These are phyloP conservation scores for Anser brachyrhynchus DNA, from an alignment of 2,113 vertebrate genomes.

Conservation along the genomic window DNA sequence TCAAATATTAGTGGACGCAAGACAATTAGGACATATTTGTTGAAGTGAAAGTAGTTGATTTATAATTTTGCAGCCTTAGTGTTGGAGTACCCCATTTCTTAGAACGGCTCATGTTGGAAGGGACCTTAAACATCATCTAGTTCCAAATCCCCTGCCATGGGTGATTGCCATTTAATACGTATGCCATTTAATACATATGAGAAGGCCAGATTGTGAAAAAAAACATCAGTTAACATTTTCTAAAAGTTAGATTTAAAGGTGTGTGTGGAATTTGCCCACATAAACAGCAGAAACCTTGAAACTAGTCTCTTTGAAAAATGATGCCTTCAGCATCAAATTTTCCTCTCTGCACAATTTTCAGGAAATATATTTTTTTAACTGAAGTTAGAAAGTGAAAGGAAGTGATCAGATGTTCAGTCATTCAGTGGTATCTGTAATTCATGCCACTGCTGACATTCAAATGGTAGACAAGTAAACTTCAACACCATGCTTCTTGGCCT, in stretches of 20 bases:
- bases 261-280: neutral
- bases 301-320: neutral
- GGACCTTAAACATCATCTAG: no score
- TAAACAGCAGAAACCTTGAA: neutral
- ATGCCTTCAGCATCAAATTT: neutral
- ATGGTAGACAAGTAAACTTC: neutral
- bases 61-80: neutral
- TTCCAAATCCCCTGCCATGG: no score
- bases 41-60: neutral
- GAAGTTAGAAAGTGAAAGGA: neutral
- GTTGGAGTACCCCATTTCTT: neutral
- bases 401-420: neutral
- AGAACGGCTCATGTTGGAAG: no score
- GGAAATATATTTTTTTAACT: neutral
- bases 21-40: neutral
- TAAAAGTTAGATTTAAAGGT: neutral
- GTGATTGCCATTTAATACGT: no score
- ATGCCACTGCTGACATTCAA: neutral
- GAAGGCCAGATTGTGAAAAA: neutral
- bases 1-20: neutral
- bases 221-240: neutral
- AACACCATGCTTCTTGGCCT: neutral
- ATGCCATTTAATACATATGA: neutral
- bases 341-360: neutral
- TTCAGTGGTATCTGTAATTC: neutral